These are phyloP conservation scores for Xiphophorus couchianus DNA, from an alignment of 2,113 vertebrate genomes.

Conservation along the genomic window DNA sequence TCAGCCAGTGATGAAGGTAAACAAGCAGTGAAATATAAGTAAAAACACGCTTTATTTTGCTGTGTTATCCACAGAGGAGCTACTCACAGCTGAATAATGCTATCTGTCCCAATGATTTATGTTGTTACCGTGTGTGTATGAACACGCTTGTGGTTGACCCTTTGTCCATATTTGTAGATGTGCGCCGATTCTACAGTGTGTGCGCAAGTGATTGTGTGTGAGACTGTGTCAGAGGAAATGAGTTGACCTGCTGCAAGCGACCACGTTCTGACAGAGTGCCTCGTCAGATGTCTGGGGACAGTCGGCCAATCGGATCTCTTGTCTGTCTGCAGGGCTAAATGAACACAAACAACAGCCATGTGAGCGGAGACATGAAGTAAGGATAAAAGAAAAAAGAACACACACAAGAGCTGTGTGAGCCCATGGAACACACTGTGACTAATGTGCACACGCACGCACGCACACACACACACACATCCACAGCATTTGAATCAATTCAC, in stretches of 20 bases:
- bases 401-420: not conserved
- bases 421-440: conserved; percentile 14
- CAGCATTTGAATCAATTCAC: conserved; percentile 29
- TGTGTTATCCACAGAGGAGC: conserved; percentile 29
- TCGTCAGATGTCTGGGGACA: conserved; percentile 63
- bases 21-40: conserved; percentile 54
- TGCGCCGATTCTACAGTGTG: not conserved
- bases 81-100: conserved; percentile 54
- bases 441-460: conserved; percentile 18
- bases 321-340: conserved; percentile 40
- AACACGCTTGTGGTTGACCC: not conserved
- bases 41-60: conserved; percentile 38
- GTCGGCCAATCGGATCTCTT: conserved; percentile 51
- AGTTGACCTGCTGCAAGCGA: conserved; percentile 60
- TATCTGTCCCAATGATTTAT: conserved; percentile 56
- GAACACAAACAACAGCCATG: conserved; percentile 8
- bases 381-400: conserved; percentile 23
- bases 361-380: not conserved
- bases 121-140: conserved; percentile 5
- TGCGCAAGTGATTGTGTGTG: not conserved
- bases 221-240: conserved; percentile 38
- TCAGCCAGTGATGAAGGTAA: conserved; percentile 44
- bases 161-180: conserved; percentile 1
- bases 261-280: conserved; percentile 58
- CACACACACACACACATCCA: not conserved